Evolutionary conservation across 2,888 invertebrate species (phyloP).

Genomic region (Lingula anatina): DNA sequence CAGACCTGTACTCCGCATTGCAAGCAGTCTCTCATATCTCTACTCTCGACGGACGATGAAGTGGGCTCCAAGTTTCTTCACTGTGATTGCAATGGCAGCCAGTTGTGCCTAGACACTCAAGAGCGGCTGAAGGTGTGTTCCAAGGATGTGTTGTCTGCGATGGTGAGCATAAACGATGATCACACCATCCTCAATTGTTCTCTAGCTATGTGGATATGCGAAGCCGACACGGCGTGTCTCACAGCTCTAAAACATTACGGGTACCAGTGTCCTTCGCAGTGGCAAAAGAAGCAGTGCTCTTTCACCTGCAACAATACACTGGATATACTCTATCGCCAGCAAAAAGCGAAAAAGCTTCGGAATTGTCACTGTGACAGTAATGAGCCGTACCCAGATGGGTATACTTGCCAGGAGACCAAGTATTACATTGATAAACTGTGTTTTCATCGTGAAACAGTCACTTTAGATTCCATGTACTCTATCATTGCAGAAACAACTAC

Average conservation of each 20-base stretch:
- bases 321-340: constrained; percentile 63
- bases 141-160: constrained; percentile 63
- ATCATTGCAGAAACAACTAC: too few species aligned
- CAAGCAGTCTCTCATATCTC: constrained; percentile 71
- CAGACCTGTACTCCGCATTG: constrained; percentile 74
- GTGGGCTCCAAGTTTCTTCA: constrained; percentile 62
- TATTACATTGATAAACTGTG: constrained; percentile 71
- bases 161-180: constrained; percentile 59
- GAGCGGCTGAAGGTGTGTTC: constrained; percentile 70
- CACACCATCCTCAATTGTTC: constrained; percentile 66
- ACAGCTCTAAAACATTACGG: constrained; percentile 74
- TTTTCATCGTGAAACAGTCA: constrained; percentile 56
- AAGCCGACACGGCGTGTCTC: constrained; percentile 71
- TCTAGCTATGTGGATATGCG: constrained; percentile 74
- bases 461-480: too few species aligned
- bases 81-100: constrained; percentile 68
- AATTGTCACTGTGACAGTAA: constrained; percentile 71
- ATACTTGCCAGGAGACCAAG: constrained; percentile 69
- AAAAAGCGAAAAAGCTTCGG: constrained; percentile 71
- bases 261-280: constrained; percentile 69
- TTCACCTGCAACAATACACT: constrained; percentile 74
- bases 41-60: constrained; percentile 74
- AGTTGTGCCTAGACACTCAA: constrained; percentile 67
- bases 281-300: constrained; percentile 69
- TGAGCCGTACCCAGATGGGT: constrained; percentile 56